Evolutionary conservation across 2,888 invertebrate genomes (phyloP).

Genomic region (Orgyia antiqua): DNA sequence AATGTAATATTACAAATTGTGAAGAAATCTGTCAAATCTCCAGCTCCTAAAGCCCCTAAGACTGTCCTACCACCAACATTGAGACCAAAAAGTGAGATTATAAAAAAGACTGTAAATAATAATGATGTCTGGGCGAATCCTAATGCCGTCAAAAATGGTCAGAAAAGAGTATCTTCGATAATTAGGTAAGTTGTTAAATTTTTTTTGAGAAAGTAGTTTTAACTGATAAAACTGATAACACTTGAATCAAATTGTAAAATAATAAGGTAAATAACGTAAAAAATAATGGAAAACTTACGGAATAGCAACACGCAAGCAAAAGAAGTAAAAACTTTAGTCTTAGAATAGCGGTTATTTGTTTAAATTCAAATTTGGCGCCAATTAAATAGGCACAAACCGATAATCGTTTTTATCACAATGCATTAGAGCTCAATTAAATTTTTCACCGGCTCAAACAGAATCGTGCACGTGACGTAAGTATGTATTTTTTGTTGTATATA

Average conservation of each 20-base stretch:
- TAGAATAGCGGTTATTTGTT: too few species aligned
- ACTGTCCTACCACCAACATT: constrained; percentile 56
- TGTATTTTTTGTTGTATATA: constrained; percentile 23
- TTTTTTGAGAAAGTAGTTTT: too few species aligned
- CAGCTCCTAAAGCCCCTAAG: constrained; percentile 30
- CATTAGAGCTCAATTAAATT: constrained; percentile 15
- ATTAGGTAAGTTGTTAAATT: constrained; percentile 48
- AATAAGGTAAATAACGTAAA: too few species aligned
- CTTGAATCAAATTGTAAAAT: too few species aligned
- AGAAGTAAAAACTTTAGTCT: too few species aligned
- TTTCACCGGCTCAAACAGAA: constrained; percentile 15
- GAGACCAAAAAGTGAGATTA: constrained; percentile 48
- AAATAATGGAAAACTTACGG: too few species aligned
- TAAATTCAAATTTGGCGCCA: constrained; percentile 32
- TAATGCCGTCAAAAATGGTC: constrained; percentile 39
- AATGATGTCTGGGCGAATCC: constrained; percentile 64
- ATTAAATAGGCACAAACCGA: constrained; percentile 9
- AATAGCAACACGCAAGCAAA: too few species aligned
- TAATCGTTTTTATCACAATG: constrained; percentile 7
- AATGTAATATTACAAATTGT: constrained; percentile 63
- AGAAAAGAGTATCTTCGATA: constrained; percentile 35
- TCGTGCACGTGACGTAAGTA: constrained; percentile 46
- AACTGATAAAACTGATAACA: too few species aligned
- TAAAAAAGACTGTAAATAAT: constrained; percentile 65
- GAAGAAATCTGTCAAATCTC: constrained; percentile 47